Percentiles rank a stretch among this genome's conserved stretches.
These are phyloP conservation scores for Macroteleia sp. DNA, from an alignment of 2,888 invertebrate genomes.

Conservation along the genomic window DNA sequence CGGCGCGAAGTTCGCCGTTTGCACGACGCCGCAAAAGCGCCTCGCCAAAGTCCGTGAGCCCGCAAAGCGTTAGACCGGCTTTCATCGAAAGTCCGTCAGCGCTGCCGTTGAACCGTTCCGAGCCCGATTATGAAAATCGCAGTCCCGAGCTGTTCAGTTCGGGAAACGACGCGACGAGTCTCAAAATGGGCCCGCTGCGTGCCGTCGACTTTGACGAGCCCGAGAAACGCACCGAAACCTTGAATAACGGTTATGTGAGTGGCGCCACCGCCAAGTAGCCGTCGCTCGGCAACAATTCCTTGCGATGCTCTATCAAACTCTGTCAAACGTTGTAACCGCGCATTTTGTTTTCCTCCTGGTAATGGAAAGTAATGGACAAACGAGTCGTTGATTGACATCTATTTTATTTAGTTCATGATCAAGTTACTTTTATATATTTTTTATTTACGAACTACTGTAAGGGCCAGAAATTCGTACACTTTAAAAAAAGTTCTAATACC, in stretches of 20 bases:
- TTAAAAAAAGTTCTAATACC: no score
- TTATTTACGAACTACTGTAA: no score
- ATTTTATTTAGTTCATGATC: no score
- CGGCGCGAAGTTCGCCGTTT: slow-evolving; percentile 78
- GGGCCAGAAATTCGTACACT: no score
- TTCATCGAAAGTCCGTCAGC: slow-evolving; percentile 70
- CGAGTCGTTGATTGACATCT: no score
- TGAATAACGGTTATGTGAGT: slow-evolving; percentile 81
- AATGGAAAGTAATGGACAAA: slow-evolving; percentile 2
- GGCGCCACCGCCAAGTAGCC: slow-evolving; percentile 76
- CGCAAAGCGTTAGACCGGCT: slow-evolving; percentile 71
- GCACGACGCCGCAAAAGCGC: slow-evolving; percentile 70
- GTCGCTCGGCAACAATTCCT: slow-evolving; percentile 27
- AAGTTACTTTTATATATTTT: no score
- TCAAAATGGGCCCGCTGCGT: slow-evolving; percentile 67
- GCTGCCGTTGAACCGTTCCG: slow-evolving; percentile 43
- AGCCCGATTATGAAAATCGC: slow-evolving; percentile 79
- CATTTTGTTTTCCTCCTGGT: neutral
- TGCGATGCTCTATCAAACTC: slow-evolving; percentile 23
- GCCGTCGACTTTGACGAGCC: slow-evolving; percentile 74
- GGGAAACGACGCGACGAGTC: slow-evolving; percentile 64
- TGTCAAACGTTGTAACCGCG: neutral
- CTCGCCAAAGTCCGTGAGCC: slow-evolving; percentile 74
- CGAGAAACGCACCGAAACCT: slow-evolving; percentile 70
- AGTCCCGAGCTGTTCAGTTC: slow-evolving; percentile 73